These are phyloP conservation scores for Semaprochilodus insignis DNA, from an alignment of 2,797 vertebrate species.

Conservation along the genomic window DNA sequence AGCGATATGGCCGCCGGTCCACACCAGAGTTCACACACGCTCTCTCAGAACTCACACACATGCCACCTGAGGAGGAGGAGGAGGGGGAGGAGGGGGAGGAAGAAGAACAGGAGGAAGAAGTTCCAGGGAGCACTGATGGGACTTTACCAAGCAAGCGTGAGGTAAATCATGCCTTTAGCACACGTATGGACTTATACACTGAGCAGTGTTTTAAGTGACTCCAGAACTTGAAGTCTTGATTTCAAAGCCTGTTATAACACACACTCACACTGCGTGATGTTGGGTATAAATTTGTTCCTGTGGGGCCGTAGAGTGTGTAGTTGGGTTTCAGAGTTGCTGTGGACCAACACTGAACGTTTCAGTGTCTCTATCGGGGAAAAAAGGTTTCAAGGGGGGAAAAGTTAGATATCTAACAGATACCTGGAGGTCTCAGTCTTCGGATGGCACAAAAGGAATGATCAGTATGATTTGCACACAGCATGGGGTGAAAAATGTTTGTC, in stretches of 20 bases:
- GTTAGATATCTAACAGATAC: not conserved
- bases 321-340: too few species aligned
- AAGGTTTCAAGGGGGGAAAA: too few species aligned
- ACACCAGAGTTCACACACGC: slow-evolving; percentile 85
- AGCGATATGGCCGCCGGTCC: slow-evolving; percentile 92
- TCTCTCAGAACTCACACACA: slow-evolving; percentile 72
- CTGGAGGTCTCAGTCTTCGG: slow-evolving; percentile 12
- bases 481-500: not conserved
- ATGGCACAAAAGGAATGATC: slow-evolving; percentile 3
- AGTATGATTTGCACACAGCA: not conserved
- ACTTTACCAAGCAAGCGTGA: slow-evolving; percentile 79
- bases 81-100: slow-evolving; percentile 46
- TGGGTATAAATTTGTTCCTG: too few species aligned
- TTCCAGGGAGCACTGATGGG: slow-evolving; percentile 63
- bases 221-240: too few species aligned
- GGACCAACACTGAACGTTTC: not conserved
- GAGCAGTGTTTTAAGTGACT: too few species aligned
- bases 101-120: slow-evolving; percentile 49
- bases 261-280: too few species aligned
- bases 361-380: not conserved
- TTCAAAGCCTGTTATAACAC: too few species aligned
- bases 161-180: slow-evolving; percentile 64
- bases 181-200: not conserved
- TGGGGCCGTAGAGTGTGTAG: too few species aligned
- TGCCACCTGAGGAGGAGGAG: slow-evolving; percentile 25